Base-by-base conservation (phyloP, 2,797 vertebrate genomes). In the Sebastes iracundus region DNA sequence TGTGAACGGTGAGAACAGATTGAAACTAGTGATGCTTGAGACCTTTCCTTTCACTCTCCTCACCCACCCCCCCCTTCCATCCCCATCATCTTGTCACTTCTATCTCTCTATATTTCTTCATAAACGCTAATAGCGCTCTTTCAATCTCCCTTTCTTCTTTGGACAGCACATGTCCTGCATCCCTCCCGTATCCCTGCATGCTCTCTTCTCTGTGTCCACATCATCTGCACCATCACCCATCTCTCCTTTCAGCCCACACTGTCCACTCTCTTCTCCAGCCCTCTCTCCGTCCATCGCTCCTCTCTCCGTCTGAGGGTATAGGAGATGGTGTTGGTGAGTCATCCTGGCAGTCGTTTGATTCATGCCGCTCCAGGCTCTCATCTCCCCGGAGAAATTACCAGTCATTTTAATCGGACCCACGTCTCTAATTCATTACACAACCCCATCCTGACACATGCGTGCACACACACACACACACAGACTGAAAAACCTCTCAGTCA, bases 301-400 rank as follows among this genome's bases (percentile, higher is more conserved):
- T 83, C 46, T 49, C 81, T 75, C 75, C 18, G 71, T 81, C 86
- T 62, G 33, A 66, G 75, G 75, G 59, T 63, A 28, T 4, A 63
- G 70, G 70, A 86, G 81, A 85, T 75, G 85, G 76, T 66, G 83
- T 67, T 89, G 93, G 84, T 93, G 94, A 91, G 90, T 94, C 94
- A 95, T 93, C 89, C 85, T 60, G 91, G 76, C 88, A 82, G 81
- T 85, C 71, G 30, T 85, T 93, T 95, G 94, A 94, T 94, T 94
- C 94, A 95, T 94, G 92, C 87, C 69, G 89, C 91, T 93, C 82
- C 87, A 71, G 92, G 93, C 86, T 83, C 85, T 91, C 84, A 82
- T 95, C 92, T 95, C 95, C 95, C 96, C 72, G 73, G 96, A 96
- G 96, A 96, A 96, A 96, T 96, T 96, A 96, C 95, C 93, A 95